These are phyloP conservation scores for Halichondria panicea DNA, from an alignment of 37 sponge, comb jelly and placozoan species.

Conservation along the genomic window DNA sequence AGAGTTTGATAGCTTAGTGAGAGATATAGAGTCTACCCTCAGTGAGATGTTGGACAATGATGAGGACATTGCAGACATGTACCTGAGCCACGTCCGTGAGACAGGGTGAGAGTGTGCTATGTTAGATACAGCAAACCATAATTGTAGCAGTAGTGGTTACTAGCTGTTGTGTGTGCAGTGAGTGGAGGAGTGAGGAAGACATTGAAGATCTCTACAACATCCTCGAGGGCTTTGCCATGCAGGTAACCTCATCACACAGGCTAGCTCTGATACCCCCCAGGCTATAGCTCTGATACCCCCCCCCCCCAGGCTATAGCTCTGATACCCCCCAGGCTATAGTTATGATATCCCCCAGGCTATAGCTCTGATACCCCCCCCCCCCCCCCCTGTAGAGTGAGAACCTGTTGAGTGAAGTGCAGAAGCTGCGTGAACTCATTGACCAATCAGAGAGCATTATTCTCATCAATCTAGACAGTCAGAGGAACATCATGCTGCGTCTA, in stretches of 20 bases:
- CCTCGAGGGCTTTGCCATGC: slow-evolving; percentile 56
- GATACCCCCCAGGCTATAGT: neutral
- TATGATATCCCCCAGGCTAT: neutral
- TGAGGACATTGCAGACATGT: slow-evolving; percentile 57
- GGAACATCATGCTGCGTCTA: slow-evolving; percentile 64
- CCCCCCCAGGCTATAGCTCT: neutral
- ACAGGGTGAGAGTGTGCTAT: slow-evolving; percentile 26
- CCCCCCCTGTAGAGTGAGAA: slow-evolving; percentile 31
- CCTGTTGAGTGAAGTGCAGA: slow-evolving; percentile 38
- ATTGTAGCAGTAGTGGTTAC: neutral
- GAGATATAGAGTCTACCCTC: slow-evolving; percentile 48
- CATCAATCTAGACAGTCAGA: slow-evolving; percentile 73
- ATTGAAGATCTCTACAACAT: slow-evolving; percentile 63
- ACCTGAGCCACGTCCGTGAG: slow-evolving; percentile 38
- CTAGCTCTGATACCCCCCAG: neutral
- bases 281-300: too few species aligned
- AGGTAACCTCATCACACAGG: slow-evolving; percentile 16
- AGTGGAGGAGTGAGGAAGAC: slow-evolving; percentile 38
- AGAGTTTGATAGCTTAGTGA: slow-evolving; percentile 48
- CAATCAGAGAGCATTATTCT: slow-evolving; percentile 60
- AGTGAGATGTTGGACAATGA: slow-evolving; percentile 50
- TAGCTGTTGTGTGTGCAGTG: slow-evolving; percentile 16
- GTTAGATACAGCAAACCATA: neutral
- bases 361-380: neutral
- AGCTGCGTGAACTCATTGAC: slow-evolving; percentile 54